Base-by-base conservation (phyloP, 2,113 vertebrate genomes). In the Genyomyrus donnyi region DNA sequence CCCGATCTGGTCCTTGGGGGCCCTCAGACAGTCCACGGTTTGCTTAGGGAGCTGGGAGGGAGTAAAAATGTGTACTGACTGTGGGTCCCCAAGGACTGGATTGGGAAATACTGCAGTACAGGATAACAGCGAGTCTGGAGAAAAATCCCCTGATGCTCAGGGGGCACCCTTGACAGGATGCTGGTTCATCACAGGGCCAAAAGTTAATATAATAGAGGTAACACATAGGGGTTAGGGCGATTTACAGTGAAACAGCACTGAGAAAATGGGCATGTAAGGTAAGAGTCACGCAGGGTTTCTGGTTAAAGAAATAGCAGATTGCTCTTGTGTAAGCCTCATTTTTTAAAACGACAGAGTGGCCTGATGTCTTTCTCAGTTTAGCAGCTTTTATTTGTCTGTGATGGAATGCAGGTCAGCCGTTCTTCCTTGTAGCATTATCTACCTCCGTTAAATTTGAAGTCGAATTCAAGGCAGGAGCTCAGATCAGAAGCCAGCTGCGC, bases 251-350 rank as follows among this genome's bases (percentile, higher is more conserved):
- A 80, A 83, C 88, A 90, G 93, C 77, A 91, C 92, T 42, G 88
- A 90, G 92, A 91, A 93, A 93, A 83, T 93, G 92, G 94, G 93
- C 89, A 94, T 93, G 94, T 93, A 94, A 92, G 77, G 27, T 88
- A 92, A 80, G 95, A 92, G 93, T 95, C 95, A 95, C 93, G 90
- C 91, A 80, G 93, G 91, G 94, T 94, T 95, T 93, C 94, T 94
- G 93, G 92, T 93, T 92, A 92, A 70, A 91, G 49, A 46, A 88
- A 90, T 15, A n/a, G 13, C 24, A 17, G 24, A 31, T 21, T 49
- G n/a, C 83, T 48, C 46, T 50, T 15, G 24, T 85, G 46, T 49
- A 86, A 49, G 24, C 24, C 10, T 48, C 6, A 1, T 48, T 21
- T 27, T 86, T 50, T 39, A 39, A 53, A 53, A 31, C 2, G 2